phyloP scores from a whole-genome alignment of 2,797 vertebrate genomes.

The Ctenopoma kingsleyae region DNA sequence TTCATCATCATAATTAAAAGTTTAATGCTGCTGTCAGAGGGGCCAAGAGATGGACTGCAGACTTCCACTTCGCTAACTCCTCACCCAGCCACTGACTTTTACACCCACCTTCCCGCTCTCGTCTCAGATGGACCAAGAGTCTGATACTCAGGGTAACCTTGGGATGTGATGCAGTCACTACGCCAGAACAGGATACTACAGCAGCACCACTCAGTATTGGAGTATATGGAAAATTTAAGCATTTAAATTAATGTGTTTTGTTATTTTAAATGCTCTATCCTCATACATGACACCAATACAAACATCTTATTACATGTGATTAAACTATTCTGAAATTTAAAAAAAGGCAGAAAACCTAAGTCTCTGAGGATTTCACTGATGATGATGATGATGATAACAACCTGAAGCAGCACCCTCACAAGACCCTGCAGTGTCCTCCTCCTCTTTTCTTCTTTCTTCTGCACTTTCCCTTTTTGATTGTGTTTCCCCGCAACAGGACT shows the following conservation, averaged over 20 bases:
- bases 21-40: conserved; percentile 8
- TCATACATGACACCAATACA: too few species aligned
- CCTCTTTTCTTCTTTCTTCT: neutral
- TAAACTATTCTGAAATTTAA: neutral
- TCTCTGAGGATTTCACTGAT: neutral
- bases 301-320: too few species aligned
- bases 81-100: conserved; percentile 22
- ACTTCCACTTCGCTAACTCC: conserved; percentile 19
- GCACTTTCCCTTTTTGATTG: neutral
- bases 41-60: conserved; percentile 24
- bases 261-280: neutral
- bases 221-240: neutral
- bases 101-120: neutral
- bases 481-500: neutral
- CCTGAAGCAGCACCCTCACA: neutral
- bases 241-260: neutral
- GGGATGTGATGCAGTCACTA: conserved; percentile 75
- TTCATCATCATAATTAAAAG: conserved; percentile 3
- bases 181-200: conserved; percentile 5
- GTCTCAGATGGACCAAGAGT: conserved; percentile 38
- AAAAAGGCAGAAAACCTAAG: neutral
- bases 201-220: neutral
- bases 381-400: conserved; percentile 18
- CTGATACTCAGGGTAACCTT: conserved; percentile 70
- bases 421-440: conserved; percentile 21